Base-by-base conservation (phyloP, 2,797 vertebrate species). In the Sphaeramia orbicularis region DNA sequence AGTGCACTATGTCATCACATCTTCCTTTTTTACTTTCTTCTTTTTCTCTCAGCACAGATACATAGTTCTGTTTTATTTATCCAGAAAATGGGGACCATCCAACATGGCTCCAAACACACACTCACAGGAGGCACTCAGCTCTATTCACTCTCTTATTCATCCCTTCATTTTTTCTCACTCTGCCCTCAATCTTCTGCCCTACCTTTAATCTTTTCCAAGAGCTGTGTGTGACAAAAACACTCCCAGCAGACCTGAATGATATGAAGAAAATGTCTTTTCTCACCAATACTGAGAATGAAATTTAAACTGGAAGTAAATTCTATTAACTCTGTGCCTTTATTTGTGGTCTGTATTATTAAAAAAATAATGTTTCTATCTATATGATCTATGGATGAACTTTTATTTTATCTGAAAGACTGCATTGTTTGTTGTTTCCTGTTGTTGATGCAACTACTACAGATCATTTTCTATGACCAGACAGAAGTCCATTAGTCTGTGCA, bases 21-120 rank as follows among this genome's bases (percentile, higher is more conserved):
- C n/a, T 11, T 49, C 37, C 0, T 37, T 10, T 41, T 38, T 16
- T 1, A 2, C 16, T 44, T 37, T 5, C 13, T 71, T 47, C 14
- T 35, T 9, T 10, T 19, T 49, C 0, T 27, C 40, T 44, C 58
- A 18, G 21, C 21, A 5, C 2, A 24, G 21, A 24, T 13, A 30
- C n/a, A 10, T n/a, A 24, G 7, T 16, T 37, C 37, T 36, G 16
- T 65, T 73, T 61, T 70, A 43, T 54, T 56, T 58, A 65, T 50
- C n/a, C 47, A 44, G 58, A 53, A 30, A 68, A 62, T 44, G 13
- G 68, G 60, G n/a, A 24, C n/a, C 24, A 40, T 62, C 19, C 19
- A 41, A 10, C 13, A 15, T 40, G 44, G 43, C 44, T 42, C 13
- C 37, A 35, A 19, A 49, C 10, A 24, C 15, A n/a, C 42, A 15